These are phyloP conservation scores for Penaeus vannamei DNA, from an alignment of 1,140 invertebrate genomes.

Conservation along the genomic window DNA sequence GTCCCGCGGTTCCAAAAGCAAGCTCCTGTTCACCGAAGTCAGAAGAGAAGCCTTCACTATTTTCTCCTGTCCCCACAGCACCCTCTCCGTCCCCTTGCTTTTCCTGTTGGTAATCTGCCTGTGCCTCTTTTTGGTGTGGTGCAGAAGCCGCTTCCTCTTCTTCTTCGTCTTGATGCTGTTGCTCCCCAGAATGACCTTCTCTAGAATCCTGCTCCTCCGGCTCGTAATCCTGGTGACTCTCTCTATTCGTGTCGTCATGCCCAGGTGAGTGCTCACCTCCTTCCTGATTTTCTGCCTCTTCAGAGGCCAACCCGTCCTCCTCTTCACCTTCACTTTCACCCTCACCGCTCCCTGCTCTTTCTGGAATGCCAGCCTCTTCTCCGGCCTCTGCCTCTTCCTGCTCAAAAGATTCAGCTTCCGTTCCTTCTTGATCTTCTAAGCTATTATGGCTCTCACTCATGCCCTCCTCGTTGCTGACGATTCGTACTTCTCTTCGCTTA, in stretches of 20 bases:
- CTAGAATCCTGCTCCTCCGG: conserved; percentile 39
- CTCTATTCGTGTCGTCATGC: conserved; percentile 26
- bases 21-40: conserved; percentile 13
- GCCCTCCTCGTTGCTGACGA: conserved; percentile 55
- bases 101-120: conserved; percentile 30
- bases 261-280: conserved; percentile 30
- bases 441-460: conserved; percentile 61
- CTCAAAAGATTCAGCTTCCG: conserved; percentile 45
- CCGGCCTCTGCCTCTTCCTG: conserved; percentile 37
- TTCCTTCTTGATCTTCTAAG: conserved; percentile 52
- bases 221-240: conserved; percentile 31
- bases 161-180: conserved; percentile 34
- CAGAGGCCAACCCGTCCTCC: conserved; percentile 39
- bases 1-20: conserved; percentile 34
- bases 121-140: conserved; percentile 26
- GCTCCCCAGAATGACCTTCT: conserved; percentile 13
- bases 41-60: conserved; percentile 35
- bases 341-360: conserved; percentile 13
- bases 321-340: conserved; percentile 24
- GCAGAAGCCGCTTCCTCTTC: conserved; percentile 35
- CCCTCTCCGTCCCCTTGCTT: neutral
- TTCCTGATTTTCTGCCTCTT: conserved; percentile 44
- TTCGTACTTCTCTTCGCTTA: conserved; percentile 54
- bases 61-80: conserved; percentile 10
- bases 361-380: conserved; percentile 42